Evolutionary conservation across 2,797 vertebrate genomes (phyloP).

Genomic region (Falco cherrug): DNA sequence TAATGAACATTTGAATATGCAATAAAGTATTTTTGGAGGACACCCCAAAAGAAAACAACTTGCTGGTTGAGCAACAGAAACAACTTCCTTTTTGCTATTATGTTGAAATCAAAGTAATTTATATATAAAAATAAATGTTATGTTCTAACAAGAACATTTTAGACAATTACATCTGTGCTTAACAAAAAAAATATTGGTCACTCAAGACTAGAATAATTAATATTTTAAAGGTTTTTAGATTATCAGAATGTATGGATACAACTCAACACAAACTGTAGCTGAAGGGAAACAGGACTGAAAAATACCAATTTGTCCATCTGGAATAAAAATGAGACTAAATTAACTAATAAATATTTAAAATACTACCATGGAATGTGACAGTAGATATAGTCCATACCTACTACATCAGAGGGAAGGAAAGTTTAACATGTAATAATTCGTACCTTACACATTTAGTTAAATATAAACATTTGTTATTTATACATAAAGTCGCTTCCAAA

Average conservation of each 20-base stretch:
- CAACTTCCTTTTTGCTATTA: conserved; percentile 73
- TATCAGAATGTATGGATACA: conserved; percentile 80
- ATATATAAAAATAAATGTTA: conserved; percentile 84
- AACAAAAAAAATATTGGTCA: conserved; percentile 83
- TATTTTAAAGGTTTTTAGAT: conserved; percentile 79
- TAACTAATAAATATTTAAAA: conserved; percentile 80
- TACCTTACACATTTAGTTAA: conserved; percentile 86
- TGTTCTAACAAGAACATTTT: conserved; percentile 78
- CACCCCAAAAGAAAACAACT: conserved; percentile 86
- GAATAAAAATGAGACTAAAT: conserved; percentile 76
- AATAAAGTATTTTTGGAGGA: conserved; percentile 71
- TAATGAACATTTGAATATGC: conserved; percentile 74
- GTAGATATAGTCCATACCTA: conserved; percentile 76
- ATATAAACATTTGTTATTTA: conserved; percentile 89
- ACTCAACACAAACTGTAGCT: conserved; percentile 79
- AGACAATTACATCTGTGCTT: conserved; percentile 83
- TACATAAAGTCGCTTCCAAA: conserved; percentile 85
- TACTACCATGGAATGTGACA: conserved; percentile 81
- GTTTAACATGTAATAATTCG: conserved; percentile 80
- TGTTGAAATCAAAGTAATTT: conserved; percentile 76
- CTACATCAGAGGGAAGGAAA: conserved; percentile 71
- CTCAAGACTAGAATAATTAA: conserved; percentile 79
- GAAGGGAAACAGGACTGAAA: conserved; percentile 76
- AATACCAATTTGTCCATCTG: conserved; percentile 76
- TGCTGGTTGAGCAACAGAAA: conserved; percentile 92